Base-by-base conservation (phyloP, 2,797 vertebrate genomes). In the Odontamblyopus lacepedii region DNA sequence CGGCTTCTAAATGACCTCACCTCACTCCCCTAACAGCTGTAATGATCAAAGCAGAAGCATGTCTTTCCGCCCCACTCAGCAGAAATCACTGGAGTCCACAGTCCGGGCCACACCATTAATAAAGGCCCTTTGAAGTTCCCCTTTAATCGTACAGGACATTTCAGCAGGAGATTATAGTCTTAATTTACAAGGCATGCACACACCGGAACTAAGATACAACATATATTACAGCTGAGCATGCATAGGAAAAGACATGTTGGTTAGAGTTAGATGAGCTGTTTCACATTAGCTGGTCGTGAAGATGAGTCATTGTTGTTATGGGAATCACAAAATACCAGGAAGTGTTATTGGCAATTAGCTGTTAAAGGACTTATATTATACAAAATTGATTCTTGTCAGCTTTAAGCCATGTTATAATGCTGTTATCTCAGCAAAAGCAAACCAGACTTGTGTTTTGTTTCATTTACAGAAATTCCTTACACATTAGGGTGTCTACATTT, bases 21-120 rank as follows among this genome's bases (percentile, higher is more conserved):
- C 78, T 78, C 72, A 64, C 71, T 80, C 67, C 44, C 50, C 26
- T 71, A 67, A 79, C 78, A 69, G 76, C 81, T 80, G 62, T 71
- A 76, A 72, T 72, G 83, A 91, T 89, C 86, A 89, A 89, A 90
- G 81, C 70, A 65, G 61, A 83, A 64, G 60, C 30, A 67, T 80
- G 75, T 80, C 57, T 81, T 84, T 82, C 65, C 35, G 35, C 64
- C 81, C 26, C 41, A 82, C 71, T 87, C 85, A 83, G 83, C 85
- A 85, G 79, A 87, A 89, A 83, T 75, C 71, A 69, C 57, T 70
- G 38, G 66, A 69, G 78, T 78, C 75, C 63, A 73, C 53, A 81
- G 79, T 78, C 86, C 75, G 77, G 66, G 69, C 48, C 70, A 60
- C 55, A 81, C 71, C 78, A 88, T 89, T 87, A 87, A 76, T 72